Evolutionary conservation across 2,797 vertebrate genomes (phyloP).

Genomic region (Cossypha heuglini): DNA sequence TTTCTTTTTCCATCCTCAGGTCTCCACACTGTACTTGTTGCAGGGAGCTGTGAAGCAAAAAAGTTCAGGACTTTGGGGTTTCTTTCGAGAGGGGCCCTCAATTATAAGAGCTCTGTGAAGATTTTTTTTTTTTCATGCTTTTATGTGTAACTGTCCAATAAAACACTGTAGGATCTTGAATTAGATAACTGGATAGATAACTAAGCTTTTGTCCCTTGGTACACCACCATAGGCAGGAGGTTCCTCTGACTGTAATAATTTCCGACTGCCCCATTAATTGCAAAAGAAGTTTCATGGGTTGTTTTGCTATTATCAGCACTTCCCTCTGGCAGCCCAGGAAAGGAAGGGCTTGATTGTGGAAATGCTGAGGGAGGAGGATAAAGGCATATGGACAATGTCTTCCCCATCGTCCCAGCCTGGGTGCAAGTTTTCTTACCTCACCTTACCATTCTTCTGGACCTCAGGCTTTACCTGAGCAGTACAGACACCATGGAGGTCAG

Average conservation of each 20-base stretch:
- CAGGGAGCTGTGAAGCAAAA: neutral
- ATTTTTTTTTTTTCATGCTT: neutral
- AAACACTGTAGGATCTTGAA: neutral
- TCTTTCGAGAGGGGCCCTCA: accelerated
- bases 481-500: accelerated
- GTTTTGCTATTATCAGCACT: neutral
- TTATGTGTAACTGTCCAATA: neutral
- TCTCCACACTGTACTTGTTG: neutral
- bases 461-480: neutral
- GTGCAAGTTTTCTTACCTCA: neutral
- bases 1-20: neutral
- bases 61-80: neutral
- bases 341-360: neutral
- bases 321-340: neutral
- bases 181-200: neutral
- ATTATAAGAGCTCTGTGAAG: neutral
- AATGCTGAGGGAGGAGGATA: neutral
- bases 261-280: neutral
- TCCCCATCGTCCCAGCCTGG: neutral
- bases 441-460: neutral
- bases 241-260: neutral
- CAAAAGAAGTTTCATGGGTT: neutral
- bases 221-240: neutral
- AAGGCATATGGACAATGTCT: accelerated
- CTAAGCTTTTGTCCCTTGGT: neutral